These are phyloP conservation scores for Novumbra hubbsi DNA, from an alignment of 2,797 vertebrate species.

Conservation along the genomic window DNA sequence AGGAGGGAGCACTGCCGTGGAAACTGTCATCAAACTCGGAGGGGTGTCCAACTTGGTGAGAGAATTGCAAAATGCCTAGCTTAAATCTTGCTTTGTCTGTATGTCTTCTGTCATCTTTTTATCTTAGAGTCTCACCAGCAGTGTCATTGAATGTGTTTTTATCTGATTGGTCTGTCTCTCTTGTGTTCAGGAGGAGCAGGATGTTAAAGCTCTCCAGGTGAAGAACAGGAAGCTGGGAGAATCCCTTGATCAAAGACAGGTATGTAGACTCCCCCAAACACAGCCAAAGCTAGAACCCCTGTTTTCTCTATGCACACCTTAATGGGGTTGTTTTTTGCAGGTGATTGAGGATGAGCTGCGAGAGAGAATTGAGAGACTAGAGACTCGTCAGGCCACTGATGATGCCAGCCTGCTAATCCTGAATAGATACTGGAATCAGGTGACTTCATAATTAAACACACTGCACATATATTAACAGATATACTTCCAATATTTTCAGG, in stretches of 20 bases:
- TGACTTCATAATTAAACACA: neutral
- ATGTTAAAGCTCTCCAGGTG: conserved; percentile 90
- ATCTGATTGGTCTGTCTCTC: conserved; percentile 5
- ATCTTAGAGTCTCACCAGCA: neutral
- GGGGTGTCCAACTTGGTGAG: conserved; percentile 90
- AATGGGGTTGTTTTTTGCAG: conserved; percentile 55
- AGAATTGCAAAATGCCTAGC: neutral
- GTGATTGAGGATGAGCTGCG: conserved; percentile 93
- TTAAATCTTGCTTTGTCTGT: neutral
- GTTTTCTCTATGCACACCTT: neutral
- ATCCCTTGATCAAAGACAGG: conserved; percentile 91
- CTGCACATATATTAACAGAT: neutral
- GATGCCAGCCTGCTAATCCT: conserved; percentile 94
- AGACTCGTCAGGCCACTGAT: conserved; percentile 92
- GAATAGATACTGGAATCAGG: conserved; percentile 98
- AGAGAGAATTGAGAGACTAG: conserved; percentile 91
- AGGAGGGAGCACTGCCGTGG: conserved; percentile 75
- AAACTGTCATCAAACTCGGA: conserved; percentile 91
- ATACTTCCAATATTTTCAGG: neutral
- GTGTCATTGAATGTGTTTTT: neutral
- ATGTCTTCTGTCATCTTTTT: neutral
- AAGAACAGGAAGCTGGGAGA: conserved; percentile 95
- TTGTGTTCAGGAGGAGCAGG: conserved; percentile 87
- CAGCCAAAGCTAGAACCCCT: neutral
- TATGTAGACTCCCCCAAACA: conserved; percentile 41